Conservation (phyloP, 2,113 vertebrate genomes). For the Proterorhinus semilunaris region DNA sequence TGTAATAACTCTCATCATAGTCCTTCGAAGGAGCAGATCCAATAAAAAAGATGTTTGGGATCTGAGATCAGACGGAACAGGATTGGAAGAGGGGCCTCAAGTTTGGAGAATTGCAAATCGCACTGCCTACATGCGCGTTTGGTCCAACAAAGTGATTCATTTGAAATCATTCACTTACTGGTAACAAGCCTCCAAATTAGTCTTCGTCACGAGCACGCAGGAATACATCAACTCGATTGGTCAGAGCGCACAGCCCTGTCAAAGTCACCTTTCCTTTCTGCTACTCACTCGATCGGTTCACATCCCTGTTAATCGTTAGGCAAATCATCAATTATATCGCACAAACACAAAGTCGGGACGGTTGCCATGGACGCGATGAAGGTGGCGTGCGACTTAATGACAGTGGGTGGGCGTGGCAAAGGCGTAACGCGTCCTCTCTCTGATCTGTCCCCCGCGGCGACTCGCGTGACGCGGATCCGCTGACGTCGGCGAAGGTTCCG, state of each 20-base stretch:
- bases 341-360: conserved; percentile 18
- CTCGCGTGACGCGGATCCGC: conserved; percentile 69
- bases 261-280: conserved; percentile 56
- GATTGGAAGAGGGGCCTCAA: no score
- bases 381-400: conserved; percentile 20
- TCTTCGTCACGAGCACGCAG: conserved; percentile 10
- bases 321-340: conserved; percentile 63
- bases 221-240: conserved; percentile 39
- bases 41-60: no score
- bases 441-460: conserved; percentile 78
- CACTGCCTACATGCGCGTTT: conserved; percentile 26
- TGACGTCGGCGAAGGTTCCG: conserved; percentile 82
- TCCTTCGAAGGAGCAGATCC: no score
- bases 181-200: conserved; percentile 11
- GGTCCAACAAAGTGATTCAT: conserved; percentile 59
- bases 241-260: conserved; percentile 36
- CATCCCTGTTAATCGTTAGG: conserved; percentile 61
- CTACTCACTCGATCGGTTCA: conserved; percentile 63
- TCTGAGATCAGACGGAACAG: no score
- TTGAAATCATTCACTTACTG: not conserved
- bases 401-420: conserved; percentile 21
- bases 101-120: no score
- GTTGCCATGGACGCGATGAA: conserved; percentile 26
- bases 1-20: no score
- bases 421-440: conserved; percentile 22